These are phyloP conservation scores for Geophilus truncorum DNA, from an alignment of 2,888 invertebrate genomes.

Conservation along the genomic window DNA sequence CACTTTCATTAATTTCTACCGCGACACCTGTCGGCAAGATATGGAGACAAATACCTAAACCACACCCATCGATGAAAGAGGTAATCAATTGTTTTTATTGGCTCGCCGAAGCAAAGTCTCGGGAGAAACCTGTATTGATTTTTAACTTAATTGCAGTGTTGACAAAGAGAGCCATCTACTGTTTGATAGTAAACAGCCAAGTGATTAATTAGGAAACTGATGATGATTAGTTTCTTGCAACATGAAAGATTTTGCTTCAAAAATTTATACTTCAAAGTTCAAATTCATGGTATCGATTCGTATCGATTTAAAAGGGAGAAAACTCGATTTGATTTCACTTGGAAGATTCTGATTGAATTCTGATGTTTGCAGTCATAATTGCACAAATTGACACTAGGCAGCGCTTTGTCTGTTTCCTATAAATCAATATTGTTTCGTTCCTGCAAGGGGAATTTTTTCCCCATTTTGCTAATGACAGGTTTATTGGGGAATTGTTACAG, in stretches of 20 bases:
- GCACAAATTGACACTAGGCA: too few relatives aligned
- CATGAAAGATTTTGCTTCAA: neutral
- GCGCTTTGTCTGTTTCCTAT: too few relatives aligned
- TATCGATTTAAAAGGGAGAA: too few relatives aligned
- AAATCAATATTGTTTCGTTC: too few relatives aligned
- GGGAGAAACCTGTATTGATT: neutral
- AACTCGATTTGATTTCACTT: too few relatives aligned
- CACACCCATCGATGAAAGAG: neutral
- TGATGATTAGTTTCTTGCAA: neutral
- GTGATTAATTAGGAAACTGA: neutral
- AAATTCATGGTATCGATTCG: too few relatives aligned
- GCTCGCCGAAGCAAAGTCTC: neutral
- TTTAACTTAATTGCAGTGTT: neutral
- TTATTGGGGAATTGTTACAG: too few relatives aligned
- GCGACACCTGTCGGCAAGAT: conserved; percentile 5
- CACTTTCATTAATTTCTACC: neutral
- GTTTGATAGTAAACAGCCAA: neutral
- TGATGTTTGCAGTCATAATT: too few relatives aligned
- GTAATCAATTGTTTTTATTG: neutral
- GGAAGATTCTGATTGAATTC: too few relatives aligned
- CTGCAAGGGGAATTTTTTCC: too few relatives aligned
- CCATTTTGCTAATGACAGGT: too few relatives aligned
- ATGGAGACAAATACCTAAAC: neutral
- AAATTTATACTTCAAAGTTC: too few relatives aligned
- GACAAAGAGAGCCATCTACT: neutral